Percentiles rank a stretch among this genome's conserved stretches.
These are phyloP conservation scores for Synanthedon andrenaeformis DNA, from an alignment of 2,888 invertebrate species.

Conservation along the genomic window DNA sequence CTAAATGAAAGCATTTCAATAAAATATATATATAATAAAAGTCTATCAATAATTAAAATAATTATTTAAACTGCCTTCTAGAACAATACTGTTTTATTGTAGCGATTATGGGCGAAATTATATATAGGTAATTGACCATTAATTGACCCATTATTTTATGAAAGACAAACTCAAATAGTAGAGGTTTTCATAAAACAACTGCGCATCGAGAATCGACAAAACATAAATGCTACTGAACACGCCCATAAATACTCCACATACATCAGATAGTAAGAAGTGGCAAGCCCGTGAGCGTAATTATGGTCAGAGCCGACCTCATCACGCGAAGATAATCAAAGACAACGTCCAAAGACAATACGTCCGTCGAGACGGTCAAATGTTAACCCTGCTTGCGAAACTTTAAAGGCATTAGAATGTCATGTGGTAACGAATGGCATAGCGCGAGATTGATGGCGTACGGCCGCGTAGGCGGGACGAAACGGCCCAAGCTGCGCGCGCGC, in stretches of 20 bases:
- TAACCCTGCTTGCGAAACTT: conserved; percentile 42
- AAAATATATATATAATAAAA: too few relatives aligned
- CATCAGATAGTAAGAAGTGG: conserved; percentile 1
- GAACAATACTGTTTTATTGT: too few relatives aligned
- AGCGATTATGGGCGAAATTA: too few relatives aligned
- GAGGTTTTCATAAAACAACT: too few relatives aligned
- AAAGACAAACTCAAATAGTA: too few relatives aligned
- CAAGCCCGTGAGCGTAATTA: conserved; percentile 10
- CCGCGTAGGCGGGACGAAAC: conserved; percentile 37
- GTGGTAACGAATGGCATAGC: conserved; percentile 43
- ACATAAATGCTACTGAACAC: background rate
- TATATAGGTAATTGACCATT: too few relatives aligned
- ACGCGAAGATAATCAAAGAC: conserved; percentile 17
- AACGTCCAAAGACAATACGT: conserved; percentile 15
- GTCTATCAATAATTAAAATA: too few relatives aligned
- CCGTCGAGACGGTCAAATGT: conserved; percentile 38
- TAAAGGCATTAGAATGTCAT: conserved; percentile 56
- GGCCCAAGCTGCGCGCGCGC: conserved; percentile 25
- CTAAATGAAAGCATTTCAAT: too few relatives aligned
- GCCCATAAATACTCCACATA: conserved; percentile 8
- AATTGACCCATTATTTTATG: too few relatives aligned
- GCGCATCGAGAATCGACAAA: too few relatives aligned
- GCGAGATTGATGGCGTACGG: conserved; percentile 46
- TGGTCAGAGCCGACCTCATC: conserved; percentile 17
- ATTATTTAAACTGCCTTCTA: too few relatives aligned